Evolutionary conservation across 1,140 invertebrate species (phyloP), one percentile per base, ranked within the genome.

Genomic region (Drosophila ercepeae): DNA sequence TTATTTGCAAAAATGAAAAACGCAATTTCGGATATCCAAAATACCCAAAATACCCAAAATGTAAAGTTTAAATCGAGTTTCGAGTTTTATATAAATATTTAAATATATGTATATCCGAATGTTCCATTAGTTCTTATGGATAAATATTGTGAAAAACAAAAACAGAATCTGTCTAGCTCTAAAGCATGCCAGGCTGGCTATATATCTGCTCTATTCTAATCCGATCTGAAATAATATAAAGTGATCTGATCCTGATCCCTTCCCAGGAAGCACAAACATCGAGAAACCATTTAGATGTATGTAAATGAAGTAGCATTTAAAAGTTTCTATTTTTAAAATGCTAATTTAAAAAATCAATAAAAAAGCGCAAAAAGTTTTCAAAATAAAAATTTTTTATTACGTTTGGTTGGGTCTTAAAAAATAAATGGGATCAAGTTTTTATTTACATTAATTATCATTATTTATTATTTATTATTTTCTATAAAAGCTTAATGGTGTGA

Each of bases 231-330:
- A 19, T 16, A 55, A 55, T 49, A 27, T 27, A 19, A 41, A 42
- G 29, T 21, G 25, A 69, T 46, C 19, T 9, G 45, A 51, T 51
- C 39, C 11, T 11, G 45, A 51, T 51, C 39, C 11, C 4, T 9
- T 18, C 18, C 8, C 16, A 18, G 14, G 25, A 65, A 42, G 19
- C 55, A 32, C 58, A 23, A 44, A 63, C 21, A 36, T 36, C 61
- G 44, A 48, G 19, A 45, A 25, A 51, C 11, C 54, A 60, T 27
- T 54, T 39, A 58, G 42, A 42, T 32, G 23, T 42, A 50, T 58
- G 41, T 78, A 58, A 60, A 61, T 60, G 39, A 69, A 65, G 75
- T 81, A 59, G 77, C 77, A 81, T 82, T 81, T 81, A 76, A 32
- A 70, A 57, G 64, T 44, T 34, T 61, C 48, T 71, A 58, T 64